A percentile compares a stretch with the other conserved stretches of the same genome.
phyloP scores from a whole-genome alignment of 2,797 vertebrate genomes.

The Momotus momota region DNA sequence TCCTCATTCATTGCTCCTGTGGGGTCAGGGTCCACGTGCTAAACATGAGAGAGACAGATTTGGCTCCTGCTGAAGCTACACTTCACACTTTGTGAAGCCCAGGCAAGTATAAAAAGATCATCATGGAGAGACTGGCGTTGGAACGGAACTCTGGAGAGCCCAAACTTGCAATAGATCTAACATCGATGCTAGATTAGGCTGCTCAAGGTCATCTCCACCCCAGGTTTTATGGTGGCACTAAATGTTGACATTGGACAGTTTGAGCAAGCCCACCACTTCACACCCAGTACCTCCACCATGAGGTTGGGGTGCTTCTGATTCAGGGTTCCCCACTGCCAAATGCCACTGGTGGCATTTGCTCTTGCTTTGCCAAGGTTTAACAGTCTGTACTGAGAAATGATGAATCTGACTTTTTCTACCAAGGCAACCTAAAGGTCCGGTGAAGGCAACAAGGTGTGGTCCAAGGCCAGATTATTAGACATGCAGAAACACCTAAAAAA shows the following conservation, averaged over 20 bases:
- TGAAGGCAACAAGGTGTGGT: not conserved
- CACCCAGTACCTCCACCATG: not conserved
- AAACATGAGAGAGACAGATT: not conserved
- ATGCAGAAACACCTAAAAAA: not conserved
- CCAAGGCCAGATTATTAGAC: not conserved
- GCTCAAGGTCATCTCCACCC: not conserved
- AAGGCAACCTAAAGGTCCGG: not conserved
- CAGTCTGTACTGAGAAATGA: not conserved
- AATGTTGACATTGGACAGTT: not conserved
- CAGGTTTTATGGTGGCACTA: rapidly evolving
- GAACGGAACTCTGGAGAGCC: not conserved
- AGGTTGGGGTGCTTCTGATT: not conserved
- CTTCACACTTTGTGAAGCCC: not conserved
- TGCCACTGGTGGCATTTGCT: not conserved
- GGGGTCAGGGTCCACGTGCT: not conserved
- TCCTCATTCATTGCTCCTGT: not conserved
- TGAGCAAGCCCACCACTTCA: not conserved
- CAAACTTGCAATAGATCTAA: not conserved
- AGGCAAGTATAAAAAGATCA: too few species aligned
- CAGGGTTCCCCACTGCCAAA: not conserved
- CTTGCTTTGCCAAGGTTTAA: not conserved
- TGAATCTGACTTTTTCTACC: not conserved
- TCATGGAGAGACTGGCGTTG: not conserved
- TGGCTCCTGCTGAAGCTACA: not conserved
- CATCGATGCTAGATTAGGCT: not conserved